Evolutionary conservation across 2,113 vertebrate species (phyloP).

Genomic region (Channa maculata): DNA sequence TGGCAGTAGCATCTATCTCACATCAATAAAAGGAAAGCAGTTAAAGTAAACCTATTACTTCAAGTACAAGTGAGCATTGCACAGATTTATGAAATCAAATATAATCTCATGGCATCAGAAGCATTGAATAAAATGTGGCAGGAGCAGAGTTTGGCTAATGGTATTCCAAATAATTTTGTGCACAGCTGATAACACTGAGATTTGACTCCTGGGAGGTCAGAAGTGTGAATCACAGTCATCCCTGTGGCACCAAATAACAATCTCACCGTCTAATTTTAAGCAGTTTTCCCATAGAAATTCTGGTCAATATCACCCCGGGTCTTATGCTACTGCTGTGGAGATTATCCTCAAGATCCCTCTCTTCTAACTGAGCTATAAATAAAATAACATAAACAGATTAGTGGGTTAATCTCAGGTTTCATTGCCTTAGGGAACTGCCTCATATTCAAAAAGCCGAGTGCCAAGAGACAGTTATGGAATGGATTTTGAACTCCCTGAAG

Average conservation of each 20-base stretch:
- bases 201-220: not conserved
- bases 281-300: not conserved
- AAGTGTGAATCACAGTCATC: not conserved
- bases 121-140: not conserved
- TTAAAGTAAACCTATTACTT: too few relatives aligned
- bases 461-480: conserved; percentile 18
- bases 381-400: conserved; percentile 14
- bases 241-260: conserved; percentile 2
- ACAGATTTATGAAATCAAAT: not conserved
- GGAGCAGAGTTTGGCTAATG: not conserved
- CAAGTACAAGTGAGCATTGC: not conserved
- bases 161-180: not conserved
- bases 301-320: conserved; percentile 27
- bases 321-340: conserved; percentile 42
- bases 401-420: conserved; percentile 50
- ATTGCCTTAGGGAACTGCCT: conserved; percentile 37
- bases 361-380: conserved; percentile 26
- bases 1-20: too few relatives aligned
- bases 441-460: conserved; percentile 11
- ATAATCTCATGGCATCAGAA: not conserved
- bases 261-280: not conserved
- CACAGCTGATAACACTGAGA: conserved; percentile 1
- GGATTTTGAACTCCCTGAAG: conserved; percentile 13
- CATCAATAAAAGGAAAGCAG: too few relatives aligned
- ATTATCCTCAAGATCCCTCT: conserved; percentile 46